These are phyloP conservation scores for Pterocles gutturalis DNA, from an alignment of 2,113 vertebrate species.

Conservation along the genomic window DNA sequence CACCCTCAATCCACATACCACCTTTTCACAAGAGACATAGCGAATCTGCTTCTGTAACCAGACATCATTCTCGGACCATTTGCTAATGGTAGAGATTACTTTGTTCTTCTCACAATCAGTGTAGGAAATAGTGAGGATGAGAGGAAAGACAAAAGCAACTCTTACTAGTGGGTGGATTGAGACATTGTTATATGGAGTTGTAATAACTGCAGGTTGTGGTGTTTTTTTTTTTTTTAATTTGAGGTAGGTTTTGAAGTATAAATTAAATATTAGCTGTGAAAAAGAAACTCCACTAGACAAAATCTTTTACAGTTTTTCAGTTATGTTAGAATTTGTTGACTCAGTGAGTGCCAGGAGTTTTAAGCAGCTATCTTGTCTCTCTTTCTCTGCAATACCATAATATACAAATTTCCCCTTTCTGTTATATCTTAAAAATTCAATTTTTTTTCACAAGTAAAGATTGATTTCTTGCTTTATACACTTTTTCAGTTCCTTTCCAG, in stretches of 20 bases:
- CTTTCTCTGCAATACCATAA: neutral
- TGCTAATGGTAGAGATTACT: neutral
- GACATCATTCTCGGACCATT: neutral
- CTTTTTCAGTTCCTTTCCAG: neutral
- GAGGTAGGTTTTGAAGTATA: neutral
- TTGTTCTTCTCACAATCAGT: neutral
- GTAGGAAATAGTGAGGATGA: neutral
- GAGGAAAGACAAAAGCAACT: neutral
- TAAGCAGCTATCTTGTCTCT: neutral
- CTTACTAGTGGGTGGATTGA: neutral
- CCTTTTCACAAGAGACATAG: neutral
- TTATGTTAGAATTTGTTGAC: neutral
- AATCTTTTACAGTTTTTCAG: neutral
- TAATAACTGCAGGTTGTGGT: neutral
- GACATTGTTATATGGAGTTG: neutral
- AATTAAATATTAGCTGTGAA: neutral
- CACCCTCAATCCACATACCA: neutral
- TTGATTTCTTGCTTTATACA: neutral
- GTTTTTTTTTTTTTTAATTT: neutral
- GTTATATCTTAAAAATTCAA: neutral
- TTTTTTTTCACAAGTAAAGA: neutral
- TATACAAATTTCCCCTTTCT: neutral
- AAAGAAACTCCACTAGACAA: neutral
- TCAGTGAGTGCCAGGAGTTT: neutral
- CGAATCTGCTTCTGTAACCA: neutral